A percentile compares a stretch with the other conserved stretches of the same genome.
phyloP scores from a whole-genome alignment of 2,797 vertebrate species.

The Argentina silus region DNA sequence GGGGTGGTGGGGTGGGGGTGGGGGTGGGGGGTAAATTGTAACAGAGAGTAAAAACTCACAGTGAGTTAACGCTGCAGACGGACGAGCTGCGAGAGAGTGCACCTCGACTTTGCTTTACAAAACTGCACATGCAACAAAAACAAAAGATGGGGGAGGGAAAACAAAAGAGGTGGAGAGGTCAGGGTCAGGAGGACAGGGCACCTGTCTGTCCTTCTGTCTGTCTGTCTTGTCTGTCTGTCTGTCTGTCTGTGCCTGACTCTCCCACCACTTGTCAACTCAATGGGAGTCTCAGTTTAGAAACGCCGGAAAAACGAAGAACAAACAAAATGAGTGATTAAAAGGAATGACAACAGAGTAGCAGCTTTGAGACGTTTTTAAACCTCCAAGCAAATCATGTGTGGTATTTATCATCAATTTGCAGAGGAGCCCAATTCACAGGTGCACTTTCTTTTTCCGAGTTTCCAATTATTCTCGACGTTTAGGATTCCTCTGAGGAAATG shows the following conservation, averaged over 20 bases:
- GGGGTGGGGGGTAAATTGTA: conserved; percentile 62
- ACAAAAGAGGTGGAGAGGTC: conserved; percentile 52
- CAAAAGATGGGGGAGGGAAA: conserved; percentile 68
- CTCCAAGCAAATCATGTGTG: neutral
- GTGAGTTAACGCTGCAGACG: conserved; percentile 96
- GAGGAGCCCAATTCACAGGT: neutral
- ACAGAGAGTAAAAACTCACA: conserved; percentile 91
- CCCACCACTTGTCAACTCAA: conserved; percentile 42
- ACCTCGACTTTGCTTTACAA: conserved; percentile 96
- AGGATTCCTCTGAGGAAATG: neutral
- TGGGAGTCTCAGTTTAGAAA: conserved; percentile 38
- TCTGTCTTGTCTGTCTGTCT: neutral
- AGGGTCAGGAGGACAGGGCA: conserved; percentile 40
- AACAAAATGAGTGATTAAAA: conserved; percentile 33
- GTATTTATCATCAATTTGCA: neutral
- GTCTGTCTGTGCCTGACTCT: conserved; percentile 16
- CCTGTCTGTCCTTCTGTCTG: neutral
- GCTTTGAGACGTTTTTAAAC: conserved; percentile 10
- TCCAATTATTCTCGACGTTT: neutral
- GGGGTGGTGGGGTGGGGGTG: conserved; percentile 10
- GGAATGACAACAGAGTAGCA: conserved; percentile 16
- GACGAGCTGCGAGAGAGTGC: conserved; percentile 93
- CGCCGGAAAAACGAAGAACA: conserved; percentile 18
- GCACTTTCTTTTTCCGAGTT: neutral
- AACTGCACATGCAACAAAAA: conserved; percentile 87